Percentiles rank a stretch among this genome's conserved stretches.
Evolutionary conservation across 23 tunicate species (phyloP).

Genomic region (Ascidia mentula): DNA sequence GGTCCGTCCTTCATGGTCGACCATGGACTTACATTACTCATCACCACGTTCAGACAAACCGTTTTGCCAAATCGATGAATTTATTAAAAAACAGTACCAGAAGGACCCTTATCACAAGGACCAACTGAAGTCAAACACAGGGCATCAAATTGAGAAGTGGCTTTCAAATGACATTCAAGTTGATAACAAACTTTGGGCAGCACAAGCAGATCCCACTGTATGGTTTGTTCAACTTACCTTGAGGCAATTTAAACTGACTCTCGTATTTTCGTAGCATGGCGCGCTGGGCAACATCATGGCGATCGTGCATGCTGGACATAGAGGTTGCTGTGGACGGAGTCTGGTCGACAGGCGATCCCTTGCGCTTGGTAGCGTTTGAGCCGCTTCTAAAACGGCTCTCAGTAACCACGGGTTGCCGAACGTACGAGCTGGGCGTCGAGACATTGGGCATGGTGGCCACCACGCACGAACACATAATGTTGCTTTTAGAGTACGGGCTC

Average conservation of each 20-base stretch:
- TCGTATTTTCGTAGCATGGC: constrained; percentile 35
- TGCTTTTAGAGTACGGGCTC: neutral
- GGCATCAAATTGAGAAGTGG: too few species aligned
- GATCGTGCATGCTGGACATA: neutral
- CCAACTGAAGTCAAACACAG: too few species aligned
- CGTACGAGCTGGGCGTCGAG: neutral
- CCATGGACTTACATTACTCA: too few species aligned
- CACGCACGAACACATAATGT: constrained; percentile 46
- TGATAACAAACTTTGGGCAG: too few species aligned
- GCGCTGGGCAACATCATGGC: constrained; percentile 31
- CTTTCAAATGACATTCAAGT: too few species aligned
- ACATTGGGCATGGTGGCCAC: constrained; percentile 28
- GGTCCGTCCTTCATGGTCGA: too few species aligned
- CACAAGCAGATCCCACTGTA: too few species aligned
- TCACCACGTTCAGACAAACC: too few species aligned
- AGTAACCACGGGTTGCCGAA: constrained; percentile 26
- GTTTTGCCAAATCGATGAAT: too few species aligned
- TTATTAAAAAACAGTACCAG: too few species aligned
- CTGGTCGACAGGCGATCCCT: neutral
- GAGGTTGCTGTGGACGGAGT: constrained; percentile 16
- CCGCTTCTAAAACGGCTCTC: neutral
- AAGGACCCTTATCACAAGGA: too few species aligned
- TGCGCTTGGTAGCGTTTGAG: neutral
- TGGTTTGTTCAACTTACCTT: constrained; percentile 21
- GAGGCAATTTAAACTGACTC: constrained; percentile 44